A percentile compares a stretch with the other conserved stretches of the same genome.
These are phyloP conservation scores for Eriocheir sinensis DNA, from an alignment of 1,140 invertebrate genomes.

Conservation along the genomic window DNA sequence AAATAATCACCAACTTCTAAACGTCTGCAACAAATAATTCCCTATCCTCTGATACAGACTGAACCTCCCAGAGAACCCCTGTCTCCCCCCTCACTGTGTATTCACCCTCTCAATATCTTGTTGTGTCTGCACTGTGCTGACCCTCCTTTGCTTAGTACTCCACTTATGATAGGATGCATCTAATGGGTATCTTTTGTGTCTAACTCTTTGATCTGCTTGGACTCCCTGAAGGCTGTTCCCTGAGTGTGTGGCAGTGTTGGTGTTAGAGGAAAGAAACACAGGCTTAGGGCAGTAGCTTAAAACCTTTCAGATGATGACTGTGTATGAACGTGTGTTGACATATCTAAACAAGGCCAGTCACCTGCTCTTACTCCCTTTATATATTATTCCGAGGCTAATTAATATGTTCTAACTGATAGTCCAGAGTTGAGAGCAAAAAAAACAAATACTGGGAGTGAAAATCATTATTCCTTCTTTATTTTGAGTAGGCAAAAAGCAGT, in stretches of 20 bases:
- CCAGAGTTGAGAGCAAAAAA: background rate
- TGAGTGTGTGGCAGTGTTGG: background rate
- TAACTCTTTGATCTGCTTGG: too few species aligned
- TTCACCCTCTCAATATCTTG: background rate
- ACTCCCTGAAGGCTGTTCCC: background rate
- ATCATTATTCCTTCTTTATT: background rate
- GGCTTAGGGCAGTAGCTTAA: background rate
- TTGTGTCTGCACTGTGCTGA: background rate
- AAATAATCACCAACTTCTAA: too few species aligned
- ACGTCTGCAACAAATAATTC: too few species aligned
- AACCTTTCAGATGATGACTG: background rate
- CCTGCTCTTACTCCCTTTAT: background rate
- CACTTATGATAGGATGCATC: background rate
- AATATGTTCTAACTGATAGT: background rate
- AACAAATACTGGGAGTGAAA: background rate
- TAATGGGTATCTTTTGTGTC: background rate
- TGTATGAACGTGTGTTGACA: background rate
- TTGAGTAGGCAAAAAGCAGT: background rate
- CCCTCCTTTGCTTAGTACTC: background rate
- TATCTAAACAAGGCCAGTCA: background rate
- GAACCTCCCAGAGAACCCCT: too few species aligned
- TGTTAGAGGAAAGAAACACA: background rate
- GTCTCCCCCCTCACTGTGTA: background rate
- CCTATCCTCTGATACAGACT: too few species aligned
- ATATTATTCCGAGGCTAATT: too few species aligned